Percentiles rank a stretch among this genome's conserved stretches.
Evolutionary conservation across 2,113 vertebrate species (phyloP).

Genomic region (Oncorhynchus tshawytscha): DNA sequence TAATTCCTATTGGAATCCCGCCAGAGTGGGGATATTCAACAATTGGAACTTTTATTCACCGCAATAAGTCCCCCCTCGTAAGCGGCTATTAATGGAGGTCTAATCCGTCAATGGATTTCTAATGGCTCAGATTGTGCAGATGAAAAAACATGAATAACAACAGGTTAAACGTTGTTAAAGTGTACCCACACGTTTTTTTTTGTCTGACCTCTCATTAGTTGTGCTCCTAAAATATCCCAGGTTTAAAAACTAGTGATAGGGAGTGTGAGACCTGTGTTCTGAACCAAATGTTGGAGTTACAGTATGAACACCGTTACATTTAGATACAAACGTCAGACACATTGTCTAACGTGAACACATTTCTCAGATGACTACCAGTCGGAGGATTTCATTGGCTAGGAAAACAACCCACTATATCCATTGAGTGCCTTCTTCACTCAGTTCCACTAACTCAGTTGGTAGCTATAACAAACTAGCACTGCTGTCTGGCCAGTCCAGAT

Average conservation of each 20-base stretch:
- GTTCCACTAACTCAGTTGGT: too few relatives aligned
- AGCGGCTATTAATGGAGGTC: constrained; percentile 56
- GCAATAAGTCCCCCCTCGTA: constrained; percentile 39
- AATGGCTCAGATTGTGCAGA: constrained; percentile 58
- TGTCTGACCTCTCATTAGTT: constrained; percentile 60
- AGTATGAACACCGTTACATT: background rate
- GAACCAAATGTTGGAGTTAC: constrained; percentile 21
- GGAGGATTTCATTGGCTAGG: too few relatives aligned
- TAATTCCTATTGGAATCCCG: too few relatives aligned
- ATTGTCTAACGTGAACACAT: constrained; percentile 30
- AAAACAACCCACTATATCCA: too few relatives aligned
- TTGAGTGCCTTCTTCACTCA: too few relatives aligned
- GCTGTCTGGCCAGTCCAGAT: background rate
- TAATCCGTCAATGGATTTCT: constrained; percentile 72
- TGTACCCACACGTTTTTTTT: constrained; percentile 47
- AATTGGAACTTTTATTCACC: too few relatives aligned
- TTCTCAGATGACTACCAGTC: constrained; percentile 24
- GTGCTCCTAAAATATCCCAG: constrained; percentile 14
- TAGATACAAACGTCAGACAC: constrained; percentile 15
- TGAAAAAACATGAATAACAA: constrained; percentile 50
- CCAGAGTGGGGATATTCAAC: too few relatives aligned
- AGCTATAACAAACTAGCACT: too few relatives aligned
- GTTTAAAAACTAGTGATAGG: constrained; percentile 8
- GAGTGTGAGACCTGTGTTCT: background rate
- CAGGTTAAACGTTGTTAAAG: constrained; percentile 17